Percentiles rank a stretch among this genome's conserved stretches.
Evolutionary conservation across 2,113 vertebrate genomes (phyloP).

Genomic region (Campylomormyrus tamandua): DNA sequence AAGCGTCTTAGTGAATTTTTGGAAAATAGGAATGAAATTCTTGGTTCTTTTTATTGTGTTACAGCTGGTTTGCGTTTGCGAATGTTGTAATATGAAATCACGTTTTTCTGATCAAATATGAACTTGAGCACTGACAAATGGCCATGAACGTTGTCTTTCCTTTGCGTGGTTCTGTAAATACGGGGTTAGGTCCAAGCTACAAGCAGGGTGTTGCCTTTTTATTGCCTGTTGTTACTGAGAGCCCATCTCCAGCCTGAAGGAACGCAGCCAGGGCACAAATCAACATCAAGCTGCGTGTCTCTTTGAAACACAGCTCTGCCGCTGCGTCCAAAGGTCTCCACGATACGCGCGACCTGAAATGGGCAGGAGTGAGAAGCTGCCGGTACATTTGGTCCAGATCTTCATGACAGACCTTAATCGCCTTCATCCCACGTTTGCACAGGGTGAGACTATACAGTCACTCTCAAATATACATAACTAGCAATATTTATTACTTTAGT

Average conservation of each 20-base stretch:
- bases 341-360: background rate
- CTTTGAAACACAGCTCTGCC: background rate
- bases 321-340: background rate
- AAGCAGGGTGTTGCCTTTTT: background rate
- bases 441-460: background rate
- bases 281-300: background rate
- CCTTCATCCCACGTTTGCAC: background rate
- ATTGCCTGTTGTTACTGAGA: background rate
- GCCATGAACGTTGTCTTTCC: background rate
- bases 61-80: background rate
- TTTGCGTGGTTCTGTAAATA: background rate
- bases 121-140: background rate
- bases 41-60: background rate
- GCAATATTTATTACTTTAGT: background rate
- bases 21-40: background rate
- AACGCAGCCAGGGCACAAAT: background rate
- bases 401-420: background rate
- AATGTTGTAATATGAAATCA: background rate
- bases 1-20: background rate
- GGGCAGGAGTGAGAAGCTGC: background rate
- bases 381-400: background rate
- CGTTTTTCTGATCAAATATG: background rate
- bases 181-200: background rate
- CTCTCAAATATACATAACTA: background rate
- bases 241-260: background rate